A percentile compares a stretch with the other conserved stretches of the same genome.
Evolutionary conservation across 2,888 invertebrate genomes (phyloP).

Genomic region (Thymelicus lineola): DNA sequence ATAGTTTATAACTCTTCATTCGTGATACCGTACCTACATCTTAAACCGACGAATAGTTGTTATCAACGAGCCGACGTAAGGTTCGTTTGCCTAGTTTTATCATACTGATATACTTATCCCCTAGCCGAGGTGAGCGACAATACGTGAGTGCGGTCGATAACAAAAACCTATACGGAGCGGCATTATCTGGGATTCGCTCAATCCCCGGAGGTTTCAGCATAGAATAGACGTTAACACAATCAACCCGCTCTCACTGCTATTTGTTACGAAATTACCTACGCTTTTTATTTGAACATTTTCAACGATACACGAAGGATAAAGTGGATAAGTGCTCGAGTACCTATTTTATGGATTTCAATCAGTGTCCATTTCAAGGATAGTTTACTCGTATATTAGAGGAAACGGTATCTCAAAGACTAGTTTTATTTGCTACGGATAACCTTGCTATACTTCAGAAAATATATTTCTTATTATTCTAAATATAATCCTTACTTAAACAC

Average conservation of each 20-base stretch:
- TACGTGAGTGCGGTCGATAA: constrained; percentile 26
- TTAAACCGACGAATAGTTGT: too few relatives aligned
- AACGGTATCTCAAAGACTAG: too few relatives aligned
- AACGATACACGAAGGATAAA: constrained; percentile 1
- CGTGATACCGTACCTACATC: too few relatives aligned
- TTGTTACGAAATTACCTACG: constrained; percentile 27
- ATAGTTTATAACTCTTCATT: too few relatives aligned
- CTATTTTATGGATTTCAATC: background rate
- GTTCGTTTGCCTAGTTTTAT: background rate
- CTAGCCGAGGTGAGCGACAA: constrained; percentile 30
- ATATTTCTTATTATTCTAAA: too few relatives aligned
- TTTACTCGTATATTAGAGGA: too few relatives aligned
- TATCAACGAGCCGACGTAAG: too few relatives aligned
- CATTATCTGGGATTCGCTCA: constrained; percentile 29
- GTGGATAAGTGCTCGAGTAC: background rate
- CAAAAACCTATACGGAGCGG: constrained; percentile 32
- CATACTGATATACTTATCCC: constrained; percentile 17
- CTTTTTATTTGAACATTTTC: constrained; percentile 34
- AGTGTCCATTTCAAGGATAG: background rate
- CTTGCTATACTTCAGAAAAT: too few relatives aligned
- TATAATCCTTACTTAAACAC: too few relatives aligned
- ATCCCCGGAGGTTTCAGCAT: constrained; percentile 32
- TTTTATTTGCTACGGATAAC: too few relatives aligned
- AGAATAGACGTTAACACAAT: constrained; percentile 33
- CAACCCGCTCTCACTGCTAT: constrained; percentile 18